Base-by-base conservation (phyloP, 37 sponge, comb jelly and placozoan species). In the Amphimedon queenslandica region DNA sequence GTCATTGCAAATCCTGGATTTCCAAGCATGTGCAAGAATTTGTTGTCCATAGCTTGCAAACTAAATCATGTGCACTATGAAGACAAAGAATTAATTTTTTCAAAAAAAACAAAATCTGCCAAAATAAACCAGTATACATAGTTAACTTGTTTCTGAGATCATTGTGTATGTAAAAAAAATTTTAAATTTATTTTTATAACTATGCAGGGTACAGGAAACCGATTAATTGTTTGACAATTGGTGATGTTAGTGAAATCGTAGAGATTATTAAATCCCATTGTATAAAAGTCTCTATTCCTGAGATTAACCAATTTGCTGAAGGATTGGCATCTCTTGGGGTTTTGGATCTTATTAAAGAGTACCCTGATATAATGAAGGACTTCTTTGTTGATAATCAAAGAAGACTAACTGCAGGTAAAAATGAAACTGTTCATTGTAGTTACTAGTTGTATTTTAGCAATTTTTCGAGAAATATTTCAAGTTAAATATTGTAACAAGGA, bases 231-330 rank as follows among this genome's bases (percentile, higher is more conserved):
- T 47, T 47, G 13, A 47, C 53, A 18, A 18, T 47, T 8, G 8
- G 53, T 47, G 53, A 47, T 47, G 13, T 8, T 47, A 8, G 13
- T 8, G 53, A 47, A 47, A 47, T 47, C 53, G 13, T 47, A 18
- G 53, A 47, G 13, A 47, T 13, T 18, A 8, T 47, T 47, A 47
- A 47, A 47, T 47, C 13, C 13, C 53, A 47, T 13, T 47, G 13
- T 13, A 47, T 47, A 47, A n/a, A 47, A 47, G 53, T 47, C 13
- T 18, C 53, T 13, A 47, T 47, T 8, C 53, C 66, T 2, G 76
- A 75, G 28, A 60, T 30, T 5, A 63, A 75, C 37, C 76, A 75
- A 21, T 75, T 75, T 63, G 16, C 63, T 31, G 76, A 75, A 28
- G 76, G 76, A 10, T 63, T 75, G 32, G 43, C 58, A 4, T 38